These are phyloP conservation scores for Spheniscus humboldti DNA, from an alignment of 2,797 vertebrate genomes.

Conservation along the genomic window DNA sequence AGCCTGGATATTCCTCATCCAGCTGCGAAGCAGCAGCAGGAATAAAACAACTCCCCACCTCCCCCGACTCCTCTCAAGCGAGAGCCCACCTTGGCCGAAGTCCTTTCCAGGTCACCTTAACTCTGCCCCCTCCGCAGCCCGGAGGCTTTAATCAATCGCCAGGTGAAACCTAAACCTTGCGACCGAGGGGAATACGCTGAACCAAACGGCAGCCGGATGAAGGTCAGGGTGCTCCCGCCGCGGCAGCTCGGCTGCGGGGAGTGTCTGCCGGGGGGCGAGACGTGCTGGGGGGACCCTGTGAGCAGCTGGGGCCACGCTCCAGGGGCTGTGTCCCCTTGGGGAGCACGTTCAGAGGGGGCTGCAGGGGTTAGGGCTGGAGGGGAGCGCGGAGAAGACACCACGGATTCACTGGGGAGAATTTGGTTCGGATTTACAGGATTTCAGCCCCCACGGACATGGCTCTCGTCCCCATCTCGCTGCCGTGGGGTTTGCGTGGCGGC, in stretches of 20 bases:
- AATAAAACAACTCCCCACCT: background rate
- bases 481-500: accelerated
- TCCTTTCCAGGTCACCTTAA: constrained; percentile 30
- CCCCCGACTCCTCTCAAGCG: accelerated
- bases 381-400: accelerated
- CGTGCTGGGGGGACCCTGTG: accelerated
- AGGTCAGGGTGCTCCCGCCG: background rate
- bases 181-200: background rate
- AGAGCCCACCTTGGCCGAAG: background rate
- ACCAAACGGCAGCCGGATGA: background rate
- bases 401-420: background rate
- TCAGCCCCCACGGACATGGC: accelerated
- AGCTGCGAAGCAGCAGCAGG: background rate
- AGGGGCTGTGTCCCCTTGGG: background rate
- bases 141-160: constrained; percentile 3
- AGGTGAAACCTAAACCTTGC: constrained; percentile 38
- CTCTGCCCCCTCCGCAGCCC: background rate
- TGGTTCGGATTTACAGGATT: background rate
- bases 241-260: background rate
- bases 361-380: background rate
- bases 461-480: accelerated
- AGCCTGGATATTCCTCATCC: background rate
- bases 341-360: background rate
- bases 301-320: background rate
- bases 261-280: accelerated